These are phyloP conservation scores for Astropecten irregularis DNA, from an alignment of 53 echinoderm and acorn worm genomes.

Conservation along the genomic window DNA sequence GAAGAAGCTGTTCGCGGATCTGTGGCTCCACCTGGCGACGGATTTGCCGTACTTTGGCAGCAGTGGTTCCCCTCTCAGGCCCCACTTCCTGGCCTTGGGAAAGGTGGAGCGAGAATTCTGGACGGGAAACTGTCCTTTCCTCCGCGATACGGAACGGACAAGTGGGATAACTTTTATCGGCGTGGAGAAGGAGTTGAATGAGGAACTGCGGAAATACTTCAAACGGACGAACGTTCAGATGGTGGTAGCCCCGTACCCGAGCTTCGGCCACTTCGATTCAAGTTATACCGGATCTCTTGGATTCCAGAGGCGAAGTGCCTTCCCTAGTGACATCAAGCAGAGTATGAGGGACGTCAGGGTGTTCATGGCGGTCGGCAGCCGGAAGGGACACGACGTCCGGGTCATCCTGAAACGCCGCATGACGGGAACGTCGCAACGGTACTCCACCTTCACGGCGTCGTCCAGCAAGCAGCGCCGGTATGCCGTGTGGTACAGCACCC, in stretches of 20 bases:
- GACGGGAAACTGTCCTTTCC: constrained; percentile 80
- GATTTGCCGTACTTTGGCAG: constrained; percentile 67
- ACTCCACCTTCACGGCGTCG: constrained; percentile 52
- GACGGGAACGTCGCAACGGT: constrained; percentile 63
- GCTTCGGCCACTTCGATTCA: constrained; percentile 67
- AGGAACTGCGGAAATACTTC: constrained; percentile 74
- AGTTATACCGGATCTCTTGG: constrained; percentile 31
- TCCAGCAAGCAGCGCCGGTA: constrained; percentile 46
- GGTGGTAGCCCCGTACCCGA: constrained; percentile 90
- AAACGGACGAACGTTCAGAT: constrained; percentile 65
- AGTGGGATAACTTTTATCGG: constrained; percentile 80
- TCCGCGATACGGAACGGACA: constrained; percentile 70
- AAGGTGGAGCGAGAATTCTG: constrained; percentile 80
- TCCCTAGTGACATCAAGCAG: constrained; percentile 52
- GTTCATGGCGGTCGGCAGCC: constrained; percentile 81
- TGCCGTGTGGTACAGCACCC: constrained; percentile 83
- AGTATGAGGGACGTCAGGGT: constrained; percentile 66
- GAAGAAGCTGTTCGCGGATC: constrained; percentile 62
- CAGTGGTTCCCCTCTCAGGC: constrained; percentile 66
- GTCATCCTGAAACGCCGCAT: constrained; percentile 73
- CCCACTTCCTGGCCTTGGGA: constrained; percentile 87
- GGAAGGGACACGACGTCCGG: constrained; percentile 72
- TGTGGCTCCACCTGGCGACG: constrained; percentile 67
- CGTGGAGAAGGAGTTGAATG: constrained; percentile 75
- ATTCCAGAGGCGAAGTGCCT: constrained; percentile 10